phyloP scores from a whole-genome alignment of 2,113 vertebrate genomes.

The Reinhardtius hippoglossoides region DNA sequence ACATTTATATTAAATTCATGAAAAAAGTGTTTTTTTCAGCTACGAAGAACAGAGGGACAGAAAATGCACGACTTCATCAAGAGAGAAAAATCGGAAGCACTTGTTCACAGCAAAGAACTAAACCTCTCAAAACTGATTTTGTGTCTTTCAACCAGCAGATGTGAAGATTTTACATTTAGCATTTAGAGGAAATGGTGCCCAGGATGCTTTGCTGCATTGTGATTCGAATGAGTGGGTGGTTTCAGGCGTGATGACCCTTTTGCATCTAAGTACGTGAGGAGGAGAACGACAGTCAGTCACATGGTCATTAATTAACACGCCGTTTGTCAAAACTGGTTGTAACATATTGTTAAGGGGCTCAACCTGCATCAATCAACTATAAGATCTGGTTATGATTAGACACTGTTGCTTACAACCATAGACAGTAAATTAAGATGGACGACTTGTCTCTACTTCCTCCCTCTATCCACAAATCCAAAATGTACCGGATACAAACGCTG shows the following conservation, averaged over 20 bases:
- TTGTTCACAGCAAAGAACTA: constrained; percentile 17
- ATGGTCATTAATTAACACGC: no score
- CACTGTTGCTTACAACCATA: no score
- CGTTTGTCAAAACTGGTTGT: neutral
- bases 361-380: neutral
- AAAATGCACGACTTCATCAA: constrained; percentile 26
- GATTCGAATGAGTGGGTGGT: neutral
- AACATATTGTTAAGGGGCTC: neutral
- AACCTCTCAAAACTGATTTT: constrained; percentile 4
- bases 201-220: neutral
- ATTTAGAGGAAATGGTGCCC: neutral
- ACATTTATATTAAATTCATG: constrained; percentile 22
- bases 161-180: neutral
- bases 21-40: neutral
- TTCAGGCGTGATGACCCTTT: neutral
- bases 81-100: constrained; percentile 30
- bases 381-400: neutral
- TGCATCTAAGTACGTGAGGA: neutral
- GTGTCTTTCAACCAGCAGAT: constrained; percentile 7
- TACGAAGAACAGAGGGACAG: constrained; percentile 2
- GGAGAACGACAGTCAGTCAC: neutral
- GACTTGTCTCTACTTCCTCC: no score
- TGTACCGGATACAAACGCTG: no score
- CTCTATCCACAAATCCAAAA: no score
- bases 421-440: no score